Percentiles rank a stretch among this genome's conserved stretches.
Conservation (phyloP, 1,140 invertebrate genomes). For the Anastatus disparis region DNA sequence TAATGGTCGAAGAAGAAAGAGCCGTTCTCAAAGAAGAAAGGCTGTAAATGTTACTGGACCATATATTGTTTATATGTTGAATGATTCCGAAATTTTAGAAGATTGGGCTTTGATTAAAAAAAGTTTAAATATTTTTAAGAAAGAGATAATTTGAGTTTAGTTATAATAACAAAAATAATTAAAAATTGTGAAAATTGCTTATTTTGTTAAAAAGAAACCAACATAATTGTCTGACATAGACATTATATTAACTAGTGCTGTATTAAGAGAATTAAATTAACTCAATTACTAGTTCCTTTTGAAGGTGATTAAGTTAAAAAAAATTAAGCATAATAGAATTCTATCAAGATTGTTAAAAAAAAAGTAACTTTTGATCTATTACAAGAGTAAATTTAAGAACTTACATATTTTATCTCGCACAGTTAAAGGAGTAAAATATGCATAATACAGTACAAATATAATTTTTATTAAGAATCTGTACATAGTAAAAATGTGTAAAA, state of each 20-base stretch:
- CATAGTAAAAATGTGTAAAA: conserved; percentile 1
- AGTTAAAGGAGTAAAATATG: not conserved
- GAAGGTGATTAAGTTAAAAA: too few species aligned
- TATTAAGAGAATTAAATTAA: too few species aligned
- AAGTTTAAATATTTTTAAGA: conserved; percentile 61
- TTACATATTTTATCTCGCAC: not conserved
- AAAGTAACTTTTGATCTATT: too few species aligned
- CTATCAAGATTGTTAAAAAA: too few species aligned
- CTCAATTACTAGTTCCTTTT: too few species aligned
- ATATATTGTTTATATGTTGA: conserved; percentile 96
- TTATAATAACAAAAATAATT: too few species aligned
- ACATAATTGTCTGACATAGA: too few species aligned
- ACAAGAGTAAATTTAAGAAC: too few species aligned
- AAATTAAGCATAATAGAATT: too few species aligned
- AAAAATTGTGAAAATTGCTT: too few species aligned
- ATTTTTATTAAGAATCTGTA: not conserved
- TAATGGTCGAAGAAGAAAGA: conserved; percentile 64
- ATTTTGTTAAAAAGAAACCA: too few species aligned
- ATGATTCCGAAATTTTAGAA: conserved; percentile 92
- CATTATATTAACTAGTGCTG: too few species aligned
- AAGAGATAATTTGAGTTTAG: conserved; percentile 55
- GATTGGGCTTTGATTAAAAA: conserved; percentile 96
- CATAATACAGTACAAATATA: not conserved
- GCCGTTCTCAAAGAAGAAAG: conserved; percentile 74
- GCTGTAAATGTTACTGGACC: conserved; percentile 92